These are phyloP conservation scores for Chaetura pelagica DNA, from an alignment of 2,113 vertebrate species.

Conservation along the genomic window DNA sequence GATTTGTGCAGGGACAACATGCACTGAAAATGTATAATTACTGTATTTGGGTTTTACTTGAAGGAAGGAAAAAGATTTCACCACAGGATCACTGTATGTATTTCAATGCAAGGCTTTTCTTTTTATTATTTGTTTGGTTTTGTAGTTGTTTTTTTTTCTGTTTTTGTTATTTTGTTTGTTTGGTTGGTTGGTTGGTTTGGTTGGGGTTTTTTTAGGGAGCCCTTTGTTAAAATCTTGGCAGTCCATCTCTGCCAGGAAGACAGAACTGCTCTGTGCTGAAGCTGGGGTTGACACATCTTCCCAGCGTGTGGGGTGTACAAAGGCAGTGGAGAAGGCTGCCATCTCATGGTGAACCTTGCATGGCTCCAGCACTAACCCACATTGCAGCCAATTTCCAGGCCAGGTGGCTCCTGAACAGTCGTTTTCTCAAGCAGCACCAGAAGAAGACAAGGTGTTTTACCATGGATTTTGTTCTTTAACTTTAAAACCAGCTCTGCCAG, in stretches of 20 bases:
- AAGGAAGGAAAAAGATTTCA: neutral
- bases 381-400: accelerated
- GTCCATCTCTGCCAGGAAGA: slow-evolving; percentile 10
- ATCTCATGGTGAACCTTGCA: slow-evolving; percentile 52
- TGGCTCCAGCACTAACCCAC: neutral
- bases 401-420: neutral
- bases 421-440: neutral
- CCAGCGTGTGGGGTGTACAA: neutral
- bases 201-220: slow-evolving; percentile 9
- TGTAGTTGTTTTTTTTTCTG: neutral
- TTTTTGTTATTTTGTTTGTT: neutral
- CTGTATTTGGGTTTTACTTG: neutral
- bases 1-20: neutral
- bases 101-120: neutral
- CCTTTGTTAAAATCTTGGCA: slow-evolving; percentile 64
- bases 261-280: slow-evolving; percentile 47
- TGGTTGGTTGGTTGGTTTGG: no score
- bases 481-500: neutral
- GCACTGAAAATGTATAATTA: neutral
- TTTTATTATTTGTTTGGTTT: neutral
- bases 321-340: slow-evolving; percentile 60
- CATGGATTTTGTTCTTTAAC: neutral
- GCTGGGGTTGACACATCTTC: neutral
- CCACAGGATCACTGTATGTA: neutral
- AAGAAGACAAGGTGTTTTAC: neutral